Conservation (phyloP, 2,888 invertebrate genomes). For the Ecdyonurus torrentis region DNA sequence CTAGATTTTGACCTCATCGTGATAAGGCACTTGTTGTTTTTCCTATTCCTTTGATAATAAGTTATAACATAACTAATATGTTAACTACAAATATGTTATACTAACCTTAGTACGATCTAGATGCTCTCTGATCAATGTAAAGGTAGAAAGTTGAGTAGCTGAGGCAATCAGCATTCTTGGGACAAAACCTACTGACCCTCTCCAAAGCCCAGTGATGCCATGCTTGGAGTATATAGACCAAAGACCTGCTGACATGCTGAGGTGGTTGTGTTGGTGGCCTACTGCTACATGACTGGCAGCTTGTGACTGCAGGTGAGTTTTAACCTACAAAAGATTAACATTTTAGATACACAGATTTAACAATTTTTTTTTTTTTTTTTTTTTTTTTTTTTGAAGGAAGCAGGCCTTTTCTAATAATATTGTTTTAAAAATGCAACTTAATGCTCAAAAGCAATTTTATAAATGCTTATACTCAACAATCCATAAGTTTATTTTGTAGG, state of each 20-base stretch:
- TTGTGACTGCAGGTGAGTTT: slow-evolving; percentile 63
- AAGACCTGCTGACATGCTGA: slow-evolving; percentile 47
- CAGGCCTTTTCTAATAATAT: too few species aligned
- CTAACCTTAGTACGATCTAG: slow-evolving; percentile 18
- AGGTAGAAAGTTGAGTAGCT: slow-evolving; percentile 67
- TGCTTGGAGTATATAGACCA: slow-evolving; percentile 24
- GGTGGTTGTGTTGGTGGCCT: slow-evolving; percentile 67
- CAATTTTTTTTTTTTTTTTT: too few species aligned
- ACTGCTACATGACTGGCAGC: slow-evolving; percentile 63
- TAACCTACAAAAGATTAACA: too few species aligned
- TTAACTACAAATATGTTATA: too few species aligned
- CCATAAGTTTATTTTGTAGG: too few species aligned
- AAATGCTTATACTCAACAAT: too few species aligned
- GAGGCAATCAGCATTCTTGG: slow-evolving; percentile 67
- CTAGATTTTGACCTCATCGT: too few species aligned
- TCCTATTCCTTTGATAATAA: too few species aligned
- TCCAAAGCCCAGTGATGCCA: slow-evolving; percentile 50
- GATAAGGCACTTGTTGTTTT: too few species aligned
- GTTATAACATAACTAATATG: too few species aligned
- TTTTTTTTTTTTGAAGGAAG: neutral
- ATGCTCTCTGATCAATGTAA: slow-evolving; percentile 49
- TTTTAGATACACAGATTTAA: slow-evolving; percentile 12
- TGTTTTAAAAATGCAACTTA: too few species aligned
- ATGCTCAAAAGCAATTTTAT: too few species aligned
- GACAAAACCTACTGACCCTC: slow-evolving; percentile 57